Base-by-base conservation (phyloP, 1,140 invertebrate genomes). In the Leptinotarsa undecemlineata region DNA sequence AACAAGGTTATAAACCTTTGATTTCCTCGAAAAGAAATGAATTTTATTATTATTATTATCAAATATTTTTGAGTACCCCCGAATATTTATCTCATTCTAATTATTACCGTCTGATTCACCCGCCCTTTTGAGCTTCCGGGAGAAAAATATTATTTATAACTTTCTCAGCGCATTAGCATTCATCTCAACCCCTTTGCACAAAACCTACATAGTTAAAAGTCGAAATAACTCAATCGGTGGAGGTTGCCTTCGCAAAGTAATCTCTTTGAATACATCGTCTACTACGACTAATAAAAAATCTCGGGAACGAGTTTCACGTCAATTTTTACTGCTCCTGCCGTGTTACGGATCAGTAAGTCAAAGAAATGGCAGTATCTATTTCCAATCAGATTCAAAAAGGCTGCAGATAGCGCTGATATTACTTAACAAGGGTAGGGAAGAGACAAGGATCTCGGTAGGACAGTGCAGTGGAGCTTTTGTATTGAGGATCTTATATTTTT, bases 301-400 rank as follows among this genome's bases (percentile, higher is more conserved):
- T 42, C 8, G 17, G 47, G 20, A 74, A 70, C 73, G 23, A 74
- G 73, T 74, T 74, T 26, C 26, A 71, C 20, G 47, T 71, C 69
- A 63, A 75, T 75, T 75, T 75, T 75, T 75, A 63, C 71, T 61
- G 66, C 23, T 67, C 42, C 11, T 48, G 68, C 48, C 26, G 63
- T 68, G 76, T 74, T 77, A 77, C 76, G 73, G 73, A 74, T 74
- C 73, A 77, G 42, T 72, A 77, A 77, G 73, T 77, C 68, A 77
- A 77, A 74, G 73, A 77, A 77, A 77, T 74, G 76, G 76, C 76
- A 74, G 76, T 77, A 77, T 77, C 76, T 74, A 61, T 74, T 72
- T 72, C 76, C 68, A 71, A 74, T 77, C 76, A 71, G 73, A 74
- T 74, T 70, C 42, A 69, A 71, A 74, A 71, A 51, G 71, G 67